Base-by-base conservation (phyloP, 2,113 vertebrate genomes). In the Nematolebias whitei region DNA sequence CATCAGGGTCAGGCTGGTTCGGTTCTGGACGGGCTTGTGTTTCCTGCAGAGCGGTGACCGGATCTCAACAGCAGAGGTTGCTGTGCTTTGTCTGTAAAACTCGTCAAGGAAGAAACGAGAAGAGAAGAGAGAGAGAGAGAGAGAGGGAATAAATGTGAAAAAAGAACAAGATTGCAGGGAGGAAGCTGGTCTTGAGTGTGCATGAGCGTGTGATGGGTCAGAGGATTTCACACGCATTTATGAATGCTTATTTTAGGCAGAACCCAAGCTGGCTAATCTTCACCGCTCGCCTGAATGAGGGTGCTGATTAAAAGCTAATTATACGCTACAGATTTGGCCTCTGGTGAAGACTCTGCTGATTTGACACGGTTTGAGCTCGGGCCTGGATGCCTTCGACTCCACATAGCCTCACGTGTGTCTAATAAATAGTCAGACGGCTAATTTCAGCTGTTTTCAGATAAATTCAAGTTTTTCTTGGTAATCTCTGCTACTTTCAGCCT, bases 221-320 rank as follows among this genome's bases (percentile, higher is more conserved):
- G 68, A 87, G 87, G 87, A 81, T 88, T 89, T 88, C 88, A 80
- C 76, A 71, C 68, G 63, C 85, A 59, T 88, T 87, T 85, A 81
- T 71, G 80, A 84, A 90, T 88, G 82, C 86, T 88, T 90, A 90
- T 92, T 90, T 90, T 88, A 80, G 80, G 85, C 84, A 83, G 66
- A 76, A 76, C 84, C 73, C 78, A 69, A 67, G 86, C 84, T 64
- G 67, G 78, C 80, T 89, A 88, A 88, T 89, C 84, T 86, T 67
- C 64, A 49, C 82, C 55, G 78, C 84, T 85, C 61, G 89, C 74
- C 84, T 80, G 87, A 89, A 89, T 80, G 83, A 89, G 77, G 76
- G 63, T 79, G 84, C 87, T 88, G 88, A 91, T 90, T 91, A 90
- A 89, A 89, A 89, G 84, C 86, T 89, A 92, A 91, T 92, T 90